A percentile compares a stretch with the other conserved stretches of the same genome.
phyloP scores from a whole-genome alignment of 2,888 invertebrate species.

The Tribolium freemani region DNA sequence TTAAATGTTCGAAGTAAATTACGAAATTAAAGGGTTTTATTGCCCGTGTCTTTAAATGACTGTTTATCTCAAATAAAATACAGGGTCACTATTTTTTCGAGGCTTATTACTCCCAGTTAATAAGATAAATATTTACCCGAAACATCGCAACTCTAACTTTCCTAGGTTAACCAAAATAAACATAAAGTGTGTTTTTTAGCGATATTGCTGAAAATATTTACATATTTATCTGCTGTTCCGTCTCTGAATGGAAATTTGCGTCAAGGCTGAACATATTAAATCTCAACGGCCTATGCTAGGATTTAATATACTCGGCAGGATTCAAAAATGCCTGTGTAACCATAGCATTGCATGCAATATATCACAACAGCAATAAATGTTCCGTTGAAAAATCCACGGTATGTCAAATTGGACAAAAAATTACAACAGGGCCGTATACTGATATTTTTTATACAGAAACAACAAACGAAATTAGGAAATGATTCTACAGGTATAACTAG shows the following conservation, averaged over 20 bases:
- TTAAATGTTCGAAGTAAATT: not conserved
- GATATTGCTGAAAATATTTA: constrained; percentile 28
- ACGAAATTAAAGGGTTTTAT: not conserved
- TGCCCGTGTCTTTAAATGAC: not conserved
- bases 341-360: no score
- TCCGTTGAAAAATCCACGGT: no score
- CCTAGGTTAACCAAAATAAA: not conserved
- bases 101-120: not conserved
- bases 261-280: constrained; percentile 21
- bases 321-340: no score
- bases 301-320: no score
- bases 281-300: not conserved
- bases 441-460: no score
- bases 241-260: constrained; percentile 10
- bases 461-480: no score
- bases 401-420: no score
- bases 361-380: no score
- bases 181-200: constrained; percentile 5
- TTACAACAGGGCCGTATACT: no score
- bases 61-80: not conserved
- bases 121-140: not conserved
- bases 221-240: constrained; percentile 30
- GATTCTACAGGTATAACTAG: no score
- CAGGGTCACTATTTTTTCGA: not conserved
- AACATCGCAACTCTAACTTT: not conserved